These are phyloP conservation scores for Erpetoichthys calabaricus DNA, from an alignment of 2,797 vertebrate species.

Conservation along the genomic window DNA sequence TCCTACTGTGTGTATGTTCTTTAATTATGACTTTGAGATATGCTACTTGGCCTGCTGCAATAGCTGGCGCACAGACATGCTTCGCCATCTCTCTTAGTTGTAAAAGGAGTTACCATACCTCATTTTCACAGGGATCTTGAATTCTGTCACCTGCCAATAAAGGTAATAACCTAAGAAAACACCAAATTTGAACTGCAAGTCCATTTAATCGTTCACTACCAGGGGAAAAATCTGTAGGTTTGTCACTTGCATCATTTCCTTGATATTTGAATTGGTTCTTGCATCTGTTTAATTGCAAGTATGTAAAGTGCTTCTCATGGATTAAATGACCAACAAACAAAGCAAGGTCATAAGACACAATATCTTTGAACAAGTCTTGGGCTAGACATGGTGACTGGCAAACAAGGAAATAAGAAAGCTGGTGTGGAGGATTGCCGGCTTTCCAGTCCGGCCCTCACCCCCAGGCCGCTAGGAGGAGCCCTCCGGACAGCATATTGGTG, in stretches of 20 bases:
- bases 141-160: conserved; percentile 15
- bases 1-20: conserved; percentile 4
- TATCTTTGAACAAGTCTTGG: conserved; percentile 12
- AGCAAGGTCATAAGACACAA: conserved; percentile 11
- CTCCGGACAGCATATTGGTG: too few relatives aligned
- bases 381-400: conserved; percentile 4
- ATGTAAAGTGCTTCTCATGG: neutral
- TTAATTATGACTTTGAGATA: conserved; percentile 16
- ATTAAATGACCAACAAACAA: conserved; percentile 11
- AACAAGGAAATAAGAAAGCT: conserved; percentile 8
- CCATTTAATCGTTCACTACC: conserved; percentile 13
- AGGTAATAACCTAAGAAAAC: conserved; percentile 16
- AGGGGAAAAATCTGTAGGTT: conserved; percentile 5
- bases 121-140: conserved; percentile 14
- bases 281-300: too few relatives aligned
- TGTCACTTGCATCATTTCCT: neutral
- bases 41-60: conserved; percentile 17
- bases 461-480: too few relatives aligned
- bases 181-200: conserved; percentile 18
- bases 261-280: too few relatives aligned
- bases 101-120: conserved; percentile 12
- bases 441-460: too few relatives aligned
- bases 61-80: conserved; percentile 14
- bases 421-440: too few relatives aligned
- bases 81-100: conserved; percentile 16